A percentile compares a stretch with the other conserved stretches of the same genome.
phyloP scores from a whole-genome alignment of 2,113 vertebrate genomes.

The Platichthys stellatus region DNA sequence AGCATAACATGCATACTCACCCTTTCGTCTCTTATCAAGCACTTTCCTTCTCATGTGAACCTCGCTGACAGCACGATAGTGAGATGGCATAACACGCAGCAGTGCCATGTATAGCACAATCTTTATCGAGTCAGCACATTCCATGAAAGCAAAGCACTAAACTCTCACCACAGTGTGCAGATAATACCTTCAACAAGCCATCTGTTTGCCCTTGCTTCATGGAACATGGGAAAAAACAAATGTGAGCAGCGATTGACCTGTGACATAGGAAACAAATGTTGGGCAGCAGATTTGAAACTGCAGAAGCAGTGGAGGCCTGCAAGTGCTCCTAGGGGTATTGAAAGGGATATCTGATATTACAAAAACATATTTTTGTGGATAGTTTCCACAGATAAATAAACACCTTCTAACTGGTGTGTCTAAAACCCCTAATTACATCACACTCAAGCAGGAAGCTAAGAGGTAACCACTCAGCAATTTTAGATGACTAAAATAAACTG shows the following conservation, averaged over 20 bases:
- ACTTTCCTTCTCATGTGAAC: conserved; percentile 75
- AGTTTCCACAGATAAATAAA: conserved; percentile 64
- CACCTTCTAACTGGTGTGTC: conserved; percentile 31
- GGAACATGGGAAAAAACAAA: conserved; percentile 73
- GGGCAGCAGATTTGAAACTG: conserved; percentile 70
- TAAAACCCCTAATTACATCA: conserved; percentile 43
- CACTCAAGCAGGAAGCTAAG: conserved; percentile 36
- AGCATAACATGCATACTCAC: conserved; percentile 60
- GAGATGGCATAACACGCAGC: conserved; percentile 73
- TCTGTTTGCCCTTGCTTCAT: conserved; percentile 73
- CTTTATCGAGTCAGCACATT: conserved; percentile 77
- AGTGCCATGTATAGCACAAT: conserved; percentile 72
- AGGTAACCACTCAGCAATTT: conserved; percentile 24
- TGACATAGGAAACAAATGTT: conserved; percentile 79
- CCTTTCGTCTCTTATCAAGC: conserved; percentile 65
- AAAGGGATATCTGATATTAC: conserved; percentile 71
- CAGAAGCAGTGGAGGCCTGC: conserved; percentile 49
- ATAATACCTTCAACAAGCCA: conserved; percentile 77
- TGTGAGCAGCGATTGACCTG: conserved; percentile 74
- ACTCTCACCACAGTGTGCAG: conserved; percentile 72
- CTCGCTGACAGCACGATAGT: conserved; percentile 67
- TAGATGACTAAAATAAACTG: conserved; percentile 17
- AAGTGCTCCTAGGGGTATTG: conserved; percentile 55
- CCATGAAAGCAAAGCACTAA: conserved; percentile 71
- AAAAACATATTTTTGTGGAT: conserved; percentile 58